Percentiles rank a stretch among this genome's conserved stretches.
phyloP scores from a whole-genome alignment of 2,888 invertebrate species.

The Cephalotes varians region DNA sequence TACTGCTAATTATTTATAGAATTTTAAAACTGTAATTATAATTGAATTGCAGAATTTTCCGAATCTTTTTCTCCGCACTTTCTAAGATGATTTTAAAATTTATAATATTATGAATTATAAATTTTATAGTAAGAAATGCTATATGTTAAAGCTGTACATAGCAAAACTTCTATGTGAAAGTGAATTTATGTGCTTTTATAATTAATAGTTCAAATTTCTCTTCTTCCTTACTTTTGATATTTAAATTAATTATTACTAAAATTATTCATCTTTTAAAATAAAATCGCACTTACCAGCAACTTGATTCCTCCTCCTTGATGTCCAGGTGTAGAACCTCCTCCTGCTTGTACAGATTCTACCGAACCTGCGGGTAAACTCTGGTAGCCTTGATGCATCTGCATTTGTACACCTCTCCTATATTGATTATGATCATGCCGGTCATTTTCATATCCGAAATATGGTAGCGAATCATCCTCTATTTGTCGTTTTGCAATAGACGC shows the following conservation, averaged over 20 bases:
- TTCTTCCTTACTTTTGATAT: not conserved
- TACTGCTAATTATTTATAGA: conserved; percentile 2
- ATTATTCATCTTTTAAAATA: not conserved
- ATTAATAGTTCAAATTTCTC: not conserved
- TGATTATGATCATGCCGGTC: conserved; percentile 53
- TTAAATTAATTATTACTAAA: not conserved
- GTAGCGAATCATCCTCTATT: conserved; percentile 59
- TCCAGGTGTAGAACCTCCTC: conserved; percentile 80
- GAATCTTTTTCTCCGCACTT: not conserved
- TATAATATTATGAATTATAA: not conserved
- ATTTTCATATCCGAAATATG: conserved; percentile 13
- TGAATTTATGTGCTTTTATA: not conserved
- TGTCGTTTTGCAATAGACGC: conserved; percentile 68
- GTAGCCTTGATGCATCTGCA: conserved; percentile 84
- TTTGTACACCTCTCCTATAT: conserved; percentile 78
- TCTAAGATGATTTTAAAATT: not conserved
- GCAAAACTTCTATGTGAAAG: not conserved
- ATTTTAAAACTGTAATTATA: not conserved
- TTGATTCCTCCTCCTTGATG: conserved; percentile 83
- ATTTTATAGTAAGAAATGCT: not conserved
- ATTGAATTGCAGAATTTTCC: not conserved
- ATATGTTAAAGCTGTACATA: not conserved
- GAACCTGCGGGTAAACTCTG: conserved; percentile 83
- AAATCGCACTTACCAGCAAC: conserved; percentile 79
- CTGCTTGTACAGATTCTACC: conserved; percentile 82